Conservation (phyloP, 2,113 vertebrate species). For the Sander lucioperca region DNA sequence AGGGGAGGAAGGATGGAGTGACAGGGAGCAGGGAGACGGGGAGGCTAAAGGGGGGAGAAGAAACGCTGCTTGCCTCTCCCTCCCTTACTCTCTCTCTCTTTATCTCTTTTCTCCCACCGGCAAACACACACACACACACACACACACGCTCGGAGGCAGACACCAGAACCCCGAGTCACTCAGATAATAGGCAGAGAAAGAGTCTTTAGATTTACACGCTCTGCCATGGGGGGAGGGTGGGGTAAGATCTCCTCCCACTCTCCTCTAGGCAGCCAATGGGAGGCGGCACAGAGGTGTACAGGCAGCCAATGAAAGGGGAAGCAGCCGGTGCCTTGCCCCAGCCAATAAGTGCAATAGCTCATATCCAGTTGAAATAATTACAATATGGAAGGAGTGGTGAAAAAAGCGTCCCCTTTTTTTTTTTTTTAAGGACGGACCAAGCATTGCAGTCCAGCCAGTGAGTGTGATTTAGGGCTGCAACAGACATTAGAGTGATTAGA, state of each 20-base stretch:
- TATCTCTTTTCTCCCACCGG: slow-evolving; percentile 65
- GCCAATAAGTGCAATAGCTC: slow-evolving; percentile 85
- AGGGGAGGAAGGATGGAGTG: slow-evolving; percentile 84
- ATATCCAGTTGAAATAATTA: slow-evolving; percentile 84
- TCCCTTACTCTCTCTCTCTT: slow-evolving; percentile 78
- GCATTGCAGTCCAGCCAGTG: slow-evolving; percentile 69
- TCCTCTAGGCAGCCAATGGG: slow-evolving; percentile 78
- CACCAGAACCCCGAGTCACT: slow-evolving; percentile 84
- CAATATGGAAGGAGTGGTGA: slow-evolving; percentile 71
- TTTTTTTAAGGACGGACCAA: slow-evolving; percentile 72
- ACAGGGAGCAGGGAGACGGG: slow-evolving; percentile 86
- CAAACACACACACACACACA: slow-evolving; percentile 62
- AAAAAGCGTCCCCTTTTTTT: slow-evolving; percentile 27
- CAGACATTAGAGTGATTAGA: slow-evolving; percentile 83
- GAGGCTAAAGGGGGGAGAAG: slow-evolving; percentile 85
- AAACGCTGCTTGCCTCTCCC: slow-evolving; percentile 77
- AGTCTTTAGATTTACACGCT: slow-evolving; percentile 82
- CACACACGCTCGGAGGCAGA: slow-evolving; percentile 75
- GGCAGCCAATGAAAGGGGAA: slow-evolving; percentile 66
- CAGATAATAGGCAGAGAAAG: slow-evolving; percentile 82
- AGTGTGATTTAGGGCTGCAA: slow-evolving; percentile 80
- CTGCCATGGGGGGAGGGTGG: slow-evolving; percentile 80
- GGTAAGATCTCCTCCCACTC: slow-evolving; percentile 77
- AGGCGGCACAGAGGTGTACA: slow-evolving; percentile 54
- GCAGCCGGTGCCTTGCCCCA: slow-evolving; percentile 72